A percentile compares a stretch with the other conserved stretches of the same genome.
phyloP scores from a whole-genome alignment of 2,888 invertebrate species.

The Erpobdella octoculata region DNA sequence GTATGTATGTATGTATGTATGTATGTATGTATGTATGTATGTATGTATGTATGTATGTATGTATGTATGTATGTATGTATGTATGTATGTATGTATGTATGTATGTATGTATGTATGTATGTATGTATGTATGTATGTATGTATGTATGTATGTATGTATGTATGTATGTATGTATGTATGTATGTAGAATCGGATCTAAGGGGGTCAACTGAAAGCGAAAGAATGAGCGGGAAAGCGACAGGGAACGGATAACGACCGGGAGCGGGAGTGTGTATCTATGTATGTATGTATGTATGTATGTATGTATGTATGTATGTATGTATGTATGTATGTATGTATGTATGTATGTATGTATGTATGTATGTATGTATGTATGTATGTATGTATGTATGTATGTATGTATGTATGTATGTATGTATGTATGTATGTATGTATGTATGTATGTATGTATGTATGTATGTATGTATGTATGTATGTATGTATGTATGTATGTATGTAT shows the following conservation, averaged over 20 bases:
- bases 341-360: neutral
- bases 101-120: neutral
- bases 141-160: neutral
- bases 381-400: too few species aligned
- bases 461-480: too few species aligned
- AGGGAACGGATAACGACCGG: too few species aligned
- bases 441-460: too few species aligned
- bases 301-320: constrained; percentile 5
- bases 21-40: constrained; percentile 7
- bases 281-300: constrained; percentile 7
- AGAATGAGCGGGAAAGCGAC: too few species aligned
- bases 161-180: too few species aligned
- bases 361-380: constrained; percentile 5
- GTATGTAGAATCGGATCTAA: too few species aligned
- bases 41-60: neutral
- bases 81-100: neutral
- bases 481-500: too few species aligned
- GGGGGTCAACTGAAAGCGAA: too few species aligned
- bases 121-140: neutral
- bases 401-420: too few species aligned
- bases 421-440: too few species aligned
- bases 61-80: neutral
- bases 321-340: neutral
- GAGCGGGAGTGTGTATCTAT: too few species aligned
- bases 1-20: constrained; percentile 12